These are phyloP conservation scores for Oikopleura dioica DNA, from an alignment of 23 tunicate genomes.

Conservation along the genomic window DNA sequence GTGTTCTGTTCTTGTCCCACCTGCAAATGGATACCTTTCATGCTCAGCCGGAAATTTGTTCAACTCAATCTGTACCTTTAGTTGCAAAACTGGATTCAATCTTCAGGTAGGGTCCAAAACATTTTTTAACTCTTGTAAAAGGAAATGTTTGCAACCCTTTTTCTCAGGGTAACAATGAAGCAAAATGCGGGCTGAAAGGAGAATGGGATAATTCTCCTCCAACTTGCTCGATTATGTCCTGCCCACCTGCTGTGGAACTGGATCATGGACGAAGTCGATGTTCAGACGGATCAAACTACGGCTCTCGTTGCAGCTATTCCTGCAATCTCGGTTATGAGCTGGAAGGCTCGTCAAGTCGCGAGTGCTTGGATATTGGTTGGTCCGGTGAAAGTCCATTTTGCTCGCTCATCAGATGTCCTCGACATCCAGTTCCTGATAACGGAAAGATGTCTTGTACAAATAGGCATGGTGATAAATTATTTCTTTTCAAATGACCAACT, in stretches of 20 bases:
- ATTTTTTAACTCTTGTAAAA: no score
- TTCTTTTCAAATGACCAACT: background rate
- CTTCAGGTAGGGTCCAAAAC: no score
- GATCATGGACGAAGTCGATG: background rate
- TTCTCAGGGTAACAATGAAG: background rate
- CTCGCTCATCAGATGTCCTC: conserved; percentile 28
- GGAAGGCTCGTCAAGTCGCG: background rate
- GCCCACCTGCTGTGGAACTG: background rate
- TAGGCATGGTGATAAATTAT: background rate
- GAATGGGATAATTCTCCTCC: background rate
- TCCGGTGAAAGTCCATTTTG: background rate
- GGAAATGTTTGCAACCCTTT: no score
- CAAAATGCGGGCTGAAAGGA: background rate
- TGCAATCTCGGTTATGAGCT: conserved; percentile 27
- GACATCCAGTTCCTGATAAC: conserved; percentile 10
- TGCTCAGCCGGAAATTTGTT: background rate
- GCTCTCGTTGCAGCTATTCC: conserved; percentile 26
- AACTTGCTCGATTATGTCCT: background rate
- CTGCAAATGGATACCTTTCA: background rate
- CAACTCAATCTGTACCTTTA: background rate
- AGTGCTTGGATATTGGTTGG: background rate
- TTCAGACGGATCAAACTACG: conserved; percentile 16
- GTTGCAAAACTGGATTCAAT: background rate
- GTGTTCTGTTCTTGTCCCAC: background rate
- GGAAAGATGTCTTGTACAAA: conserved; percentile 16